Conservation (phyloP, 2,113 vertebrate species). For the Onychostruthus taczanowskii region DNA sequence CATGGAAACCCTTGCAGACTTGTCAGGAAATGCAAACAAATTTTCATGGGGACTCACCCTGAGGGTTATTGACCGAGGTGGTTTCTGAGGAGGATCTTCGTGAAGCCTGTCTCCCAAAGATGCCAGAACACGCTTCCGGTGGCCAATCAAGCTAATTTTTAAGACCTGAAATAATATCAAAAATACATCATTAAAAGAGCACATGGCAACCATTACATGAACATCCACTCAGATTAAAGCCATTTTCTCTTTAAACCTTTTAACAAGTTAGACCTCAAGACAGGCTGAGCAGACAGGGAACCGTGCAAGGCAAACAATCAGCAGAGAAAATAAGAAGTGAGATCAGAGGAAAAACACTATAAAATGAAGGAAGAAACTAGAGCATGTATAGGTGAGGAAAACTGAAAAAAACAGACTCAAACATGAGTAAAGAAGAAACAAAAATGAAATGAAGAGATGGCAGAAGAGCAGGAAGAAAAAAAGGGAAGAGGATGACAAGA, state of each 20-base stretch:
- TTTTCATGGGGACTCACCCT: constrained; percentile 78
- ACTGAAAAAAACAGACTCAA: neutral
- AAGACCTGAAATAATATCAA: constrained; percentile 81
- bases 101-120: constrained; percentile 94
- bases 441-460: neutral
- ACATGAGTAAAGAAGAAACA: neutral
- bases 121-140: constrained; percentile 93
- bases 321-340: neutral
- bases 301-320: neutral
- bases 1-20: neutral
- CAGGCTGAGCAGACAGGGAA: neutral
- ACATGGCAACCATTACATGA: neutral
- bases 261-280: neutral
- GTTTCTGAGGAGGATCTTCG: constrained; percentile 95
- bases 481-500: neutral
- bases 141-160: constrained; percentile 94
- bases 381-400: neutral
- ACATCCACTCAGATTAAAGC: neutral
- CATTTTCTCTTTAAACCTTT: neutral
- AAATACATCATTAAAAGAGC: neutral
- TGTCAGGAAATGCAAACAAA: neutral
- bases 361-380: neutral
- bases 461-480: neutral
- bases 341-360: neutral
- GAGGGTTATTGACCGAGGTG: constrained; percentile 92